These are phyloP conservation scores for Leucoraja erinaceus DNA, from an alignment of 2,113 vertebrate genomes.

Conservation along the genomic window DNA sequence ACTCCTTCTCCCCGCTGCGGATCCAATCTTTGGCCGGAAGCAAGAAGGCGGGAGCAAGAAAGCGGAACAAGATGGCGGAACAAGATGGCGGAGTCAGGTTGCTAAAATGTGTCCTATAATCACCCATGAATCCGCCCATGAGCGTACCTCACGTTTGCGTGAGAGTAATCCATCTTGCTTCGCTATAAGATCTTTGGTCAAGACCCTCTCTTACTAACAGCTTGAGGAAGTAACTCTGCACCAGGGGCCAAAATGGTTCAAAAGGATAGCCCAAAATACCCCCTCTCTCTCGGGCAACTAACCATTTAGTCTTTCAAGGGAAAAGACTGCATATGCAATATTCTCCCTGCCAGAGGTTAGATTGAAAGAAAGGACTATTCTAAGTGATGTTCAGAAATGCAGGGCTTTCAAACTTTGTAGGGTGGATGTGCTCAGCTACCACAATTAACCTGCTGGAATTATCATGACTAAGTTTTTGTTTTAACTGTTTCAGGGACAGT, in stretches of 20 bases:
- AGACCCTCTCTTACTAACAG: neutral
- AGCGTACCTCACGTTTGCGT: no score
- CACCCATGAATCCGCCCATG: no score
- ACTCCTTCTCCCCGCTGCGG: no score
- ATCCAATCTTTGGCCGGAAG: no score
- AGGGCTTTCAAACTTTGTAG: neutral
- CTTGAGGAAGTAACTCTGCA: neutral
- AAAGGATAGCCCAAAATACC: neutral
- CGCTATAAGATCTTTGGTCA: no score
- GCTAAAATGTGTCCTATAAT: no score
- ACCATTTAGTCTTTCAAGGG: neutral
- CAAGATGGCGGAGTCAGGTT: no score
- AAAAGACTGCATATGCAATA: neutral
- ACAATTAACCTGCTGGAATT: slow-evolving; percentile 14
- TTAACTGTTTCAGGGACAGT: slow-evolving; percentile 71
- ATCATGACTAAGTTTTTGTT: neutral
- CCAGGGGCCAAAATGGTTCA: neutral
- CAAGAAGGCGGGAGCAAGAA: no score
- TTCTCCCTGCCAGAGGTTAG: neutral
- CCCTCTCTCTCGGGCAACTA: neutral
- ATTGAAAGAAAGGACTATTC: neutral
- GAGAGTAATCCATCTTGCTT: no score
- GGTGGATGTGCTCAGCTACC: neutral
- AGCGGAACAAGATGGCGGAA: no score
- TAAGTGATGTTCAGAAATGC: neutral